Percentiles rank a stretch among this genome's conserved stretches.
These are phyloP conservation scores for Micrasema longulum DNA, from an alignment of 1,140 invertebrate genomes.

Conservation along the genomic window DNA sequence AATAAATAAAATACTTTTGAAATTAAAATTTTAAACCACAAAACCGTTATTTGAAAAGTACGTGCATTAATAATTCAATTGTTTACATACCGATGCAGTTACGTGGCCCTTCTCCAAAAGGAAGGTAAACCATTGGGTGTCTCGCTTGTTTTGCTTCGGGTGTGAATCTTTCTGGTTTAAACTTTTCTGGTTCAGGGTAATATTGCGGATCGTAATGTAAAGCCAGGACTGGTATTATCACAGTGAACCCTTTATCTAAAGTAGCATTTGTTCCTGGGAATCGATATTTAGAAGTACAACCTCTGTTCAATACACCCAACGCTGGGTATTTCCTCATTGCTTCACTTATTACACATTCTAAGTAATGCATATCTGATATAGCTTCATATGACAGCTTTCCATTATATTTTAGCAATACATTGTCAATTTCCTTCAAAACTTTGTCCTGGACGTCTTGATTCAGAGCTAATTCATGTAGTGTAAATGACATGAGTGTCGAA, in stretches of 20 bases:
- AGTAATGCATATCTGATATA: conserved; percentile 60
- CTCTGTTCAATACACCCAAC: conserved; percentile 55
- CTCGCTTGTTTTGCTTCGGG: conserved; percentile 51
- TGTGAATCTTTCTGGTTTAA: conserved; percentile 73
- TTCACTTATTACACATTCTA: conserved; percentile 58
- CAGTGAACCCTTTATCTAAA: conserved; percentile 67
- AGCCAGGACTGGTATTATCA: conserved; percentile 72
- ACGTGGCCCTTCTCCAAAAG: conserved; percentile 67
- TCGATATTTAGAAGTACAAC: conserved; percentile 58
- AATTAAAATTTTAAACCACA: conserved; percentile 24
- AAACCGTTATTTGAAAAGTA: no score
- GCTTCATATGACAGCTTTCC: conserved; percentile 61
- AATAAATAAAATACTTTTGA: no score
- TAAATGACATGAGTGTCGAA: conserved; percentile 66
- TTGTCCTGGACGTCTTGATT: conserved; percentile 70
- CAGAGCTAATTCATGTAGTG: conserved; percentile 69
- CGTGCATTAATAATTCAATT: no score
- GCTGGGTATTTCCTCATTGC: conserved; percentile 60
- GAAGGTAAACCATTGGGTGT: conserved; percentile 61
- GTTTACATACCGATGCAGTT: conserved; percentile 67
- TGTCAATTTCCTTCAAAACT: conserved; percentile 68
- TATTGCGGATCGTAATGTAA: conserved; percentile 69
- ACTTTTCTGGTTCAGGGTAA: conserved; percentile 68
- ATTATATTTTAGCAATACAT: conserved; percentile 57
- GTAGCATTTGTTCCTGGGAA: conserved; percentile 64